These are phyloP conservation scores for Cosmia pyralina DNA, from an alignment of 2,888 invertebrate species.

Conservation along the genomic window DNA sequence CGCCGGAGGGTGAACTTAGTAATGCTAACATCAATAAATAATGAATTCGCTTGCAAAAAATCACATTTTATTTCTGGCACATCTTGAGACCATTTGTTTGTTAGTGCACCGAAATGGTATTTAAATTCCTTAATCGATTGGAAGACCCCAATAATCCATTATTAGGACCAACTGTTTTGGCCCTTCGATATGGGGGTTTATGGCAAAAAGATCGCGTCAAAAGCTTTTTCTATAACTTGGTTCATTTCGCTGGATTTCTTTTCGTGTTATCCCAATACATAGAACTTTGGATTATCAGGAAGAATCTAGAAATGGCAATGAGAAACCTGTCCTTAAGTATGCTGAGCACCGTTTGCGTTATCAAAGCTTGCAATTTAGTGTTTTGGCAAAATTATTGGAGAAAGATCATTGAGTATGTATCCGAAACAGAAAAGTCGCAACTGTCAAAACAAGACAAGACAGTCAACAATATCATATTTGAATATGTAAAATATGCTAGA, in stretches of 20 bases:
- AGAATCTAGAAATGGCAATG: conserved; percentile 75
- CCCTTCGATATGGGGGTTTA: conserved; percentile 76
- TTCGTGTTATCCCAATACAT: conserved; percentile 81
- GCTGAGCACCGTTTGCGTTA: conserved; percentile 80
- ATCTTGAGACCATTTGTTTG: neutral
- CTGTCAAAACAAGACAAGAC: conserved; percentile 66
- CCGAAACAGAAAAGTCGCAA: conserved; percentile 75
- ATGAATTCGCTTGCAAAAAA: conserved; percentile 12
- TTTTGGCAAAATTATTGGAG: conserved; percentile 79
- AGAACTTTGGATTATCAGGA: conserved; percentile 79
- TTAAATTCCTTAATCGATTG: conserved; percentile 49
- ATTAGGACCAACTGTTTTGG: conserved; percentile 76
- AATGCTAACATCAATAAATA: conserved; percentile 24
- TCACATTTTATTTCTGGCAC: conserved; percentile 17
- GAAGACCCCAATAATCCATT: conserved; percentile 73
- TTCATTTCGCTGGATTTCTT: conserved; percentile 73
- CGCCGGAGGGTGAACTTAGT: conserved; percentile 16
- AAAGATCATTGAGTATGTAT: conserved; percentile 74
- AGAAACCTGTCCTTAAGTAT: conserved; percentile 81
- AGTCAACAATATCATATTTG: conserved; percentile 68
- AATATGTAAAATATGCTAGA: conserved; percentile 80
- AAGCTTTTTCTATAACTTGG: conserved; percentile 65
- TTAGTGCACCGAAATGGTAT: conserved; percentile 50
- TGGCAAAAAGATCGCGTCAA: conserved; percentile 72
- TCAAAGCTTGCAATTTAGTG: conserved; percentile 80